Conservation (phyloP, 2,113 vertebrate species). For the Jacana jacana region DNA sequence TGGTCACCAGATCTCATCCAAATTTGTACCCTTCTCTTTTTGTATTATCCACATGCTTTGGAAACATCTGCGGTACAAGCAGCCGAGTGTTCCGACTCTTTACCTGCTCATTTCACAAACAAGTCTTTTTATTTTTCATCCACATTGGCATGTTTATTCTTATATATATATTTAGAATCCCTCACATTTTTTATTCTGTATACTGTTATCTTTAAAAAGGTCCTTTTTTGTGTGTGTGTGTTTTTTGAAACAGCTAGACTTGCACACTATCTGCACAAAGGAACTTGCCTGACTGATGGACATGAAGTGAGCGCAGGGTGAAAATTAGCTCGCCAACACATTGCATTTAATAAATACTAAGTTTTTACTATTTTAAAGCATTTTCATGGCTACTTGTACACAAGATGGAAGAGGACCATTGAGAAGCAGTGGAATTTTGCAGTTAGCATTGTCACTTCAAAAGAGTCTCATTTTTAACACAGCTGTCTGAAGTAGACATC, state of each 20-base stretch:
- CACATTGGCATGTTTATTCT: neutral
- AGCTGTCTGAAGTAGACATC: neutral
- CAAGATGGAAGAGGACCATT: neutral
- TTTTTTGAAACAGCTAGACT: neutral
- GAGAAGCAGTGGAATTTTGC: neutral
- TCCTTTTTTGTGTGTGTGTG: neutral
- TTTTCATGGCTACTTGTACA: neutral
- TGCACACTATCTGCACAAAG: neutral
- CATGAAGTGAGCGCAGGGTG: rapidly evolving
- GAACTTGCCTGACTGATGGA: neutral
- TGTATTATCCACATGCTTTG: neutral
- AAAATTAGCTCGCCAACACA: neutral
- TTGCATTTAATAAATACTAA: neutral
- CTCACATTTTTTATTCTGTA: neutral
- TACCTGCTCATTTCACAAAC: neutral
- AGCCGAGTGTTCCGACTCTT: neutral
- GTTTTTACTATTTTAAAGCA: neutral
- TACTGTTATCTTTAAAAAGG: neutral
- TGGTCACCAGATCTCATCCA: neutral
- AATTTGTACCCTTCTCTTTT: neutral
- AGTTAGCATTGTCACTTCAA: neutral
- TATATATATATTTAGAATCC: neutral
- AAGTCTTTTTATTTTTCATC: neutral
- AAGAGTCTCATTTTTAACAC: neutral
- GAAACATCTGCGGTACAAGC: neutral